Base-by-base conservation (phyloP, 2,797 vertebrate species). In the Parotocinclus haroldoi region DNA sequence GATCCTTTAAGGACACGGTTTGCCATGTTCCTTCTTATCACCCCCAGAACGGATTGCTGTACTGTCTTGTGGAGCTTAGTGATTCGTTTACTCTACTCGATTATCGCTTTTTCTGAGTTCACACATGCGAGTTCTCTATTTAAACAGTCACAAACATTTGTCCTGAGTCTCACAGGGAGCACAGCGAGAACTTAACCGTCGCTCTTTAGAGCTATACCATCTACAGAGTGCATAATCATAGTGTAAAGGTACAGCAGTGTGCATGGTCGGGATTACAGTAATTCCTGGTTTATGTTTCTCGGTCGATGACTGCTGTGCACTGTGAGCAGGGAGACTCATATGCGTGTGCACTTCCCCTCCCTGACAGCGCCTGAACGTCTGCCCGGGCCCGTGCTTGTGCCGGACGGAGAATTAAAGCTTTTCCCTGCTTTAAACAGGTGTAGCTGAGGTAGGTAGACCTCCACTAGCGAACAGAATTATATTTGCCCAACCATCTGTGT, bases 401-500 rank as follows among this genome's bases (percentile, higher is more conserved):
- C 12, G 11, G 45, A 27, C 27, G 27, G 27, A 27, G 27, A 27
- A 27, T 27, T 27, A 27, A 27, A 27, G 27, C 27, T 5, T 27
- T 84, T 83, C 82, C 83, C 86, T 86, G 85, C 82, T 85, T 84
- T 84, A 87, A 87, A 89, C 89, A 89, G 89, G 89, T 91, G 89
- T 90, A 82, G 76, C 86, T 82, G 83, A 85, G 84, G 79, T 85
- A 27, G 81, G 86, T 85, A 86, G 81, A 83, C 81, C 83, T 85
- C 77, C 64, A 79, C 74, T 82, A 83, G 83, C 86, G 85, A 86
- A 87, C 86, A 82, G 83, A 78, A 77, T 87, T 87, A 76, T 88
- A 88, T 88, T 85, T 80, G 85, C 71, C 68, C 71, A 76, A 79
- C 83, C 84, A 87, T 90, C 85, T 86, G 85, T 81, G 87, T 88